These are phyloP conservation scores for Temnothorax longispinosus DNA, from an alignment of 1,140 invertebrate genomes.

Conservation along the genomic window DNA sequence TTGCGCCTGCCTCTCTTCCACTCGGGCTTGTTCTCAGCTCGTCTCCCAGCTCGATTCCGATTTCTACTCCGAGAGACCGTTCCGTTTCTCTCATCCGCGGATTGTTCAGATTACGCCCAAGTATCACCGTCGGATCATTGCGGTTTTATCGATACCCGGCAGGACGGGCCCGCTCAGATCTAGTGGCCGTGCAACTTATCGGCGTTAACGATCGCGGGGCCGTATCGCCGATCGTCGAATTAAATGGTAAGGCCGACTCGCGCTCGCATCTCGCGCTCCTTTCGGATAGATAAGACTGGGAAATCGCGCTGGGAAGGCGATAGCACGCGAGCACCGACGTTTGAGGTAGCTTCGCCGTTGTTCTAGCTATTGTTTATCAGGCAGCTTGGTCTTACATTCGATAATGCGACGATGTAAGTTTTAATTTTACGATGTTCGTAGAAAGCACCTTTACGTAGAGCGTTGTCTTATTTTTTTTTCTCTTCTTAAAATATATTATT, in stretches of 20 bases:
- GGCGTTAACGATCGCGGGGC: constrained; percentile 41
- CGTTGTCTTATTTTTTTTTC: neutral
- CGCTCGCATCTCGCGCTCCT: constrained; percentile 49
- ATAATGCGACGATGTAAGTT: constrained; percentile 13
- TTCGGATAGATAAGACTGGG: constrained; percentile 39
- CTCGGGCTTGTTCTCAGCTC: constrained; percentile 60
- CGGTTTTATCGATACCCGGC: constrained; percentile 71
- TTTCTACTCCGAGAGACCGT: constrained; percentile 19
- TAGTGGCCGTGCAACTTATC: constrained; percentile 39
- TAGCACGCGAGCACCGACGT: constrained; percentile 20
- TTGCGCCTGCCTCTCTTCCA: neutral
- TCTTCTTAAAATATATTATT: neutral
- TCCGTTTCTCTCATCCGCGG: constrained; percentile 64
- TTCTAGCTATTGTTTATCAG: constrained; percentile 45
- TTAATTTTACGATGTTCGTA: constrained; percentile 31
- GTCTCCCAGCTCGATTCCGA: constrained; percentile 39
- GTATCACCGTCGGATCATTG: constrained; percentile 69
- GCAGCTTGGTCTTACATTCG: neutral
- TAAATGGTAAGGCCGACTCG: constrained; percentile 48
- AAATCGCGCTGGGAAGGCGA: constrained; percentile 12
- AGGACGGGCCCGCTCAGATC: constrained; percentile 58
- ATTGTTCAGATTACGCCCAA: constrained; percentile 79
- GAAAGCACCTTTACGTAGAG: constrained; percentile 1
- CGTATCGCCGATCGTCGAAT: constrained; percentile 50
- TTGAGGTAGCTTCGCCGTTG: constrained; percentile 25